Conservation (phyloP, 2,797 vertebrate species). For the Cichlasoma orientale region DNA sequence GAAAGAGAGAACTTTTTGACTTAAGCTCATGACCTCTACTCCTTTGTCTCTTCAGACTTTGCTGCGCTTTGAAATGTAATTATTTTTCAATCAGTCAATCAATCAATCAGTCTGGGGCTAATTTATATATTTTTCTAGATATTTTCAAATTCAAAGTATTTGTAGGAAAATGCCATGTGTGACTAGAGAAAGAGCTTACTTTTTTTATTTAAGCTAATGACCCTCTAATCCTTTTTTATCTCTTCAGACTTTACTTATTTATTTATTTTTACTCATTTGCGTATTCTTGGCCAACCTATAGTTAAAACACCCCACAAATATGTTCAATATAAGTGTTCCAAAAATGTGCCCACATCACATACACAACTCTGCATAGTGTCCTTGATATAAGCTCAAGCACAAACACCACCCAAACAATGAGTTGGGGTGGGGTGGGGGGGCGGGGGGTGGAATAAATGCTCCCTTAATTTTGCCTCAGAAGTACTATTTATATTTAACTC, state of each 20-base stretch:
- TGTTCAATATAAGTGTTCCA: background rate
- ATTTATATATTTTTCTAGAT: background rate
- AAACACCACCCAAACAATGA: background rate
- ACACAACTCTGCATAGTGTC: background rate
- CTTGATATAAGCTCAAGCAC: background rate
- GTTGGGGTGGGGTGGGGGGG: no score
- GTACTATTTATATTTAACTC: background rate
- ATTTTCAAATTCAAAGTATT: background rate
- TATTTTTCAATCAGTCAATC: background rate
- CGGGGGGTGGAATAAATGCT: no score
- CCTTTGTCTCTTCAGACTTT: background rate
- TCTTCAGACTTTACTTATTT: background rate
- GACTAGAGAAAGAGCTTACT: background rate
- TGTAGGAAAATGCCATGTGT: background rate
- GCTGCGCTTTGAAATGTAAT: background rate
- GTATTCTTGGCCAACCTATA: background rate
- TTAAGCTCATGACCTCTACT: background rate
- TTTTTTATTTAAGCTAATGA: fast-evolving
- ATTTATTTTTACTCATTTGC: background rate
- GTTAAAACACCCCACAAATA: background rate
- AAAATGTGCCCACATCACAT: background rate
- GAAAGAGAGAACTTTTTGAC: background rate
- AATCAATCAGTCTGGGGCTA: background rate
- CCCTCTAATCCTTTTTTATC: background rate
- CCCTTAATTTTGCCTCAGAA: background rate